phyloP scores from a whole-genome alignment of 2,797 vertebrate genomes.

The Neosilurus hyrtlii region DNA sequence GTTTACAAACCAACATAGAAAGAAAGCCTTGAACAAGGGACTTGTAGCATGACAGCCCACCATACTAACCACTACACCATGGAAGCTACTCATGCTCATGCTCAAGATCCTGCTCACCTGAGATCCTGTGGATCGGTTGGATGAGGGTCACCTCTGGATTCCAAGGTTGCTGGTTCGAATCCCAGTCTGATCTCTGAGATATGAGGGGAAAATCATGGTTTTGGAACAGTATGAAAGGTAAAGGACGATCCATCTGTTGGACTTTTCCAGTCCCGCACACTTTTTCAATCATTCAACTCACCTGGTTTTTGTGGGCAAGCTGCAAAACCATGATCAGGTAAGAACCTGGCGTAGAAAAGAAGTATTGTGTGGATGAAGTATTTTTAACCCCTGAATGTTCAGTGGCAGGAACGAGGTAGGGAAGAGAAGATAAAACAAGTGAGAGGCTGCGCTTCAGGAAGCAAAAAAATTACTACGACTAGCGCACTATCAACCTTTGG shows the following conservation, averaged over 20 bases:
- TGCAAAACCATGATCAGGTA: background rate
- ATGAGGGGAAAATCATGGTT: too few relatives aligned
- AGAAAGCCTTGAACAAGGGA: background rate
- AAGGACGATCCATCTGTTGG: too few relatives aligned
- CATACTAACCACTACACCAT: background rate
- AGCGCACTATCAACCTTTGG: background rate
- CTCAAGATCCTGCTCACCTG: background rate
- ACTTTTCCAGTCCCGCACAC: too few relatives aligned
- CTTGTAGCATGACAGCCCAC: background rate
- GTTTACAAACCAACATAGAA: background rate
- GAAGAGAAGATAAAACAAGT: background rate
- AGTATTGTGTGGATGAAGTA: background rate
- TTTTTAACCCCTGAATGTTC: background rate
- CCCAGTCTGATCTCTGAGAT: background rate
- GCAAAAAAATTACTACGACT: background rate
- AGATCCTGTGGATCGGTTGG: background rate
- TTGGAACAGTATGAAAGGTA: too few relatives aligned
- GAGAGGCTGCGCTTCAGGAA: background rate
- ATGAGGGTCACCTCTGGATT: too few relatives aligned
- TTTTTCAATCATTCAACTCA: background rate
- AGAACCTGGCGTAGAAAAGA: background rate
- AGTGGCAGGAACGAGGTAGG: background rate
- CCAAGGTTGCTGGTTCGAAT: background rate
- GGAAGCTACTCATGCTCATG: background rate
- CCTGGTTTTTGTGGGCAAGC: background rate